Conservation (phyloP, 2,797 vertebrate species). For the Bradypodion pumilum region DNA sequence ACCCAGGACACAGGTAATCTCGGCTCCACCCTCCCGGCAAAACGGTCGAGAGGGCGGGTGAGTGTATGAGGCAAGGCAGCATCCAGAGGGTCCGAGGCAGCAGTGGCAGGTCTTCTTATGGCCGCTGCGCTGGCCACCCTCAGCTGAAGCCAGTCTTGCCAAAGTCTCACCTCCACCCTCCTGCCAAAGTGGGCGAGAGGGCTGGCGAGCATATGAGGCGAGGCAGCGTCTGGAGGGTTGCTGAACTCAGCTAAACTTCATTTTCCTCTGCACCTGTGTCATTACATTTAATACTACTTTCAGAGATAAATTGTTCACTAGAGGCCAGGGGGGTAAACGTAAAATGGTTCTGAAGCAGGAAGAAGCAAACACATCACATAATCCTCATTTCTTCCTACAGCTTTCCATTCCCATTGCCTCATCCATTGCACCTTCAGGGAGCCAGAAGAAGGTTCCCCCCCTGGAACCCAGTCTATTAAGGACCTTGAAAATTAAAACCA, state of each 20-base stretch:
- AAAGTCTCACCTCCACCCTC: no score
- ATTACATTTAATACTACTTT: conserved; percentile 12
- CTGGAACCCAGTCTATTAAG: conserved; percentile 26
- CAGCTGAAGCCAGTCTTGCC: no score
- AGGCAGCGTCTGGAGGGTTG: no score
- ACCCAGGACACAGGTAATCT: no score
- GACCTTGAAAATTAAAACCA: conserved; percentile 30
- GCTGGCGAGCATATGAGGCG: no score
- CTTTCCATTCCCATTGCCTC: conserved; percentile 7
- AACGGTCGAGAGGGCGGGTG: no score
- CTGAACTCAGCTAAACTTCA: neutral
- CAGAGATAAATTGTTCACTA: conserved; percentile 4
- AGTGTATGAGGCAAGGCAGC: no score
- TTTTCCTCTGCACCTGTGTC: neutral
- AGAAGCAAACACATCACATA: conserved; percentile 8
- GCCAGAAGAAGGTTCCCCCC: neutral
- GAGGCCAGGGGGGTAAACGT: neutral
- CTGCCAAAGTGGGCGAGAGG: no score
- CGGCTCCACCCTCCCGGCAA: no score
- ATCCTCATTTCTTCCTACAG: conserved; percentile 1
- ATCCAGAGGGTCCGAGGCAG: no score
- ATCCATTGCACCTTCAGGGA: conserved; percentile 9
- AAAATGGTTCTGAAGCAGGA: conserved; percentile 4
- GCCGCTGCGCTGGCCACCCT: no score
- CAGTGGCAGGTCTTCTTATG: no score